These are phyloP conservation scores for Nephrocerus scutellatus DNA, from an alignment of 2,888 invertebrate genomes.

Conservation along the genomic window DNA sequence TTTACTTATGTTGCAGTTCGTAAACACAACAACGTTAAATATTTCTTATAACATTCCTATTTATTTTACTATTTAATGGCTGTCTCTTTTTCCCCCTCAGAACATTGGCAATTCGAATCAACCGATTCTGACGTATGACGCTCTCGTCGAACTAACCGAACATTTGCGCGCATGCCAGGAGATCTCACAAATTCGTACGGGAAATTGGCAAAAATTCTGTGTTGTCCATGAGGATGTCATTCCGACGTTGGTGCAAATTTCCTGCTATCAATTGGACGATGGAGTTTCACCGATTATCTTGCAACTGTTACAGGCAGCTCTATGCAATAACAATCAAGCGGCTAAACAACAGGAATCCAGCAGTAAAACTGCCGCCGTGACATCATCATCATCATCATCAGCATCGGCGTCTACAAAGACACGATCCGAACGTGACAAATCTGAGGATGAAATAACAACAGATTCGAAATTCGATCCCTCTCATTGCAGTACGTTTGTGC, in stretches of 20 bases:
- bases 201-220: slow-evolving; percentile 93
- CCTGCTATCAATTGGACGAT: slow-evolving; percentile 76
- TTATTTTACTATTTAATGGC: background rate
- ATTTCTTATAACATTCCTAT: background rate
- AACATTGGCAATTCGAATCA: slow-evolving; percentile 27
- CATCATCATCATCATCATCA: slow-evolving; percentile 30
- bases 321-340: slow-evolving; percentile 56
- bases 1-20: no score
- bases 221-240: slow-evolving; percentile 64
- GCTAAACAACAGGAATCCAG: slow-evolving; percentile 30
- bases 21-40: no score
- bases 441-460: slow-evolving; percentile 54
- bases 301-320: slow-evolving; percentile 81
- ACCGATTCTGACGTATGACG: slow-evolving; percentile 70
- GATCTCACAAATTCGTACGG: slow-evolving; percentile 81
- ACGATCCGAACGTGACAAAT: slow-evolving; percentile 59
- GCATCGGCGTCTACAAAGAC: slow-evolving; percentile 36
- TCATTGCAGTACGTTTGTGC: slow-evolving; percentile 60
- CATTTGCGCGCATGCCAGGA: slow-evolving; percentile 91
- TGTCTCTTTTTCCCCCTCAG: slow-evolving; percentile 9
- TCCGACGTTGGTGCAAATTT: slow-evolving; percentile 74
- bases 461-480: slow-evolving; percentile 62
- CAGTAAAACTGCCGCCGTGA: slow-evolving; percentile 19
- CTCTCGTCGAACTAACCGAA: slow-evolving; percentile 88
- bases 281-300: slow-evolving; percentile 85